Conservation (phyloP, 2,113 vertebrate genomes). For the Scortum barcoo region DNA sequence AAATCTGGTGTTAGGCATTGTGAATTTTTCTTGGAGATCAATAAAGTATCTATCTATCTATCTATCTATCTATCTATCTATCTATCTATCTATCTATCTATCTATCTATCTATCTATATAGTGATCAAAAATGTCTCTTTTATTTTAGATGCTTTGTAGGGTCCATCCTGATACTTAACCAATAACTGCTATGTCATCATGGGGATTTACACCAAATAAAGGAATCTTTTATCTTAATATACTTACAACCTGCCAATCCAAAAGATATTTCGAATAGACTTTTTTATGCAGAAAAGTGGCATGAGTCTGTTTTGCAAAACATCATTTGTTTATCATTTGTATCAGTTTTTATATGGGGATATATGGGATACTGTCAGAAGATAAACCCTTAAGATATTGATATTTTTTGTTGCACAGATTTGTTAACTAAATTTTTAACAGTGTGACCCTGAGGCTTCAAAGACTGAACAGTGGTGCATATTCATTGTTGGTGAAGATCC, state of each 20-base stretch:
- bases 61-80: too few species aligned
- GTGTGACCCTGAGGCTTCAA: background rate
- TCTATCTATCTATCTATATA: too few species aligned
- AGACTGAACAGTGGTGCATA: background rate
- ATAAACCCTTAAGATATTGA: background rate
- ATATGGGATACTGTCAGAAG: too few species aligned
- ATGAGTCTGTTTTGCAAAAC: background rate
- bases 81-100: too few species aligned
- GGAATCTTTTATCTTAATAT: background rate
- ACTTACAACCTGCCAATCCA: background rate
- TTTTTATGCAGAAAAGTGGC: background rate
- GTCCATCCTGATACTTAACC: background rate
- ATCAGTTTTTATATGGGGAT: background rate
- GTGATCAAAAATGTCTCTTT: background rate
- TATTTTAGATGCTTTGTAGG: background rate
- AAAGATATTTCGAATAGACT: background rate
- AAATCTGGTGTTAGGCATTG: background rate
- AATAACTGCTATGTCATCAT: background rate
- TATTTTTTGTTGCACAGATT: background rate
- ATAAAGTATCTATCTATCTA: too few species aligned
- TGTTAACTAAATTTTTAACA: constrained; percentile 3
- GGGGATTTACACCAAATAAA: background rate
- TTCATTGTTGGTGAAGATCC: background rate
- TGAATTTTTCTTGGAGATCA: too few species aligned
- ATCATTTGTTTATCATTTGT: background rate